Evolutionary conservation across 2,113 vertebrate genomes (phyloP).

Genomic region (Lathamus discolor): DNA sequence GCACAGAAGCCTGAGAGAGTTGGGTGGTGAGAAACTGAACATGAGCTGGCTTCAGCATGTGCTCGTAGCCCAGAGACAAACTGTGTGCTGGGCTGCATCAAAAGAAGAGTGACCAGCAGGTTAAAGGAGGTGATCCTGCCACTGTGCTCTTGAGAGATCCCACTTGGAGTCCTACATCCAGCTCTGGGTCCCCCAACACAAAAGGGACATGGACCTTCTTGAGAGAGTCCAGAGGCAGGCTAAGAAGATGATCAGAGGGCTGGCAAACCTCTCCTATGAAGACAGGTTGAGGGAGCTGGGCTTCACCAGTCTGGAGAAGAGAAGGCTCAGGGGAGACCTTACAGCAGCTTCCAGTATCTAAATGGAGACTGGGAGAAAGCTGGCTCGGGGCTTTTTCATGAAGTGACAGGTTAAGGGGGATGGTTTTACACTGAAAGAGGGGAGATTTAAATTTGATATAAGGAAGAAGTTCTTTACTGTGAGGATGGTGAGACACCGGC

Average conservation of each 20-base stretch:
- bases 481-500: background rate
- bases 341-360: background rate
- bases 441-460: background rate
- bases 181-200: background rate
- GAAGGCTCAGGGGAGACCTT: background rate
- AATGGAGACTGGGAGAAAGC: background rate
- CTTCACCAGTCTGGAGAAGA: background rate
- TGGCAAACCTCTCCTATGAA: background rate
- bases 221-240: background rate
- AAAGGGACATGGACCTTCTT: background rate
- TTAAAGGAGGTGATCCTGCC: background rate
- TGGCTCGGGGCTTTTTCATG: background rate
- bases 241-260: background rate
- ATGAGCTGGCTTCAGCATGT: background rate
- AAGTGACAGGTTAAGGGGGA: background rate
- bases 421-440: background rate
- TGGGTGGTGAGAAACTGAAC: background rate
- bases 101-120: background rate
- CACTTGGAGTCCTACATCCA: background rate
- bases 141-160: background rate
- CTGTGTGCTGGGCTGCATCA: background rate
- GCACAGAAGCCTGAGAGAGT: background rate
- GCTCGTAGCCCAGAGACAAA: background rate
- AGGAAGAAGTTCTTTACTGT: background rate
- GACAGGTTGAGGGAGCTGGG: background rate